A percentile compares a stretch with the other conserved stretches of the same genome.
phyloP scores from a whole-genome alignment of 1,140 invertebrate genomes.

The Babylonia areolata region DNA sequence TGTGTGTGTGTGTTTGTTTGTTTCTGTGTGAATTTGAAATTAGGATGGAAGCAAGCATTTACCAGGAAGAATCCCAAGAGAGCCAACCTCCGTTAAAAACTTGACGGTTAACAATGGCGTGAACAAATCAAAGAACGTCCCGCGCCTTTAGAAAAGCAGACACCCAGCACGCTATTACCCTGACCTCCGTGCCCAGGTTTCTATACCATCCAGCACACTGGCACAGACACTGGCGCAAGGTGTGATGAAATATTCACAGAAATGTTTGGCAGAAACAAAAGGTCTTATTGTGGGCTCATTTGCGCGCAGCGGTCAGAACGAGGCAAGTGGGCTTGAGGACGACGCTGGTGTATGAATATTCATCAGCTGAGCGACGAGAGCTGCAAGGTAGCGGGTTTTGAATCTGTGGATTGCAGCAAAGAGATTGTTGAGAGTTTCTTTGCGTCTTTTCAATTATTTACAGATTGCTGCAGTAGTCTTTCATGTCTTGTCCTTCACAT shows the following conservation, averaged over 20 bases:
- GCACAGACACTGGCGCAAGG: neutral
- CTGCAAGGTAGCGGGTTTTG: neutral
- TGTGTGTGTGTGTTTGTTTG: conserved; percentile 23
- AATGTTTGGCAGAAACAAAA: conserved; percentile 1
- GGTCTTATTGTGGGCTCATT: neutral
- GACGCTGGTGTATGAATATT: neutral
- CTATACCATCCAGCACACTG: neutral
- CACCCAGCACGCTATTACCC: neutral
- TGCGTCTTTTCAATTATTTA: neutral
- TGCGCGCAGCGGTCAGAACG: neutral
- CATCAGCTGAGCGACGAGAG: neutral
- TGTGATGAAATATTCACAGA: neutral
- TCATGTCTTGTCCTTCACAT: too few relatives aligned
- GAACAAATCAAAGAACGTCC: neutral
- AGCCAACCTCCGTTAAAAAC: neutral
- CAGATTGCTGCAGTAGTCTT: neutral
- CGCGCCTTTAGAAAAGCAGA: neutral
- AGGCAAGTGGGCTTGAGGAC: neutral
- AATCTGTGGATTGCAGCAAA: conserved; percentile 6
- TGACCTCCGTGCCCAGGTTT: neutral
- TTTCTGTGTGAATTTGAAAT: conserved; percentile 1
- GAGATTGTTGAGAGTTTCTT: neutral
- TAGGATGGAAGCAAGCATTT: neutral
- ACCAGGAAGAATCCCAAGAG: neutral
- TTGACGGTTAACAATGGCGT: neutral